These are phyloP conservation scores for Planococcus citri DNA, from an alignment of 1,140 invertebrate species.

Conservation along the genomic window DNA sequence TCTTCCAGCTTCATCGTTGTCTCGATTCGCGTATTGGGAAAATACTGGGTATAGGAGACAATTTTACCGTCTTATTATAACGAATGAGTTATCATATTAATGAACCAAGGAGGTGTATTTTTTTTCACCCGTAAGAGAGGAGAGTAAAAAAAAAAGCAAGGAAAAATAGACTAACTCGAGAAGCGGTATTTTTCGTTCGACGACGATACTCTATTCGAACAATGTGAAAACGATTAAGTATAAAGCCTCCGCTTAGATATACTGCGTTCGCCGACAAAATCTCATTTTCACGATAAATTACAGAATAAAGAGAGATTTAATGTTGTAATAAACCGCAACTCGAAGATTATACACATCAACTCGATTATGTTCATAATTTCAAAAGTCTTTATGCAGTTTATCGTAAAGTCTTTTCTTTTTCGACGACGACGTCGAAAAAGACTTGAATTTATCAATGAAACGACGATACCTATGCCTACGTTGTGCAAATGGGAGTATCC, in stretches of 20 bases:
- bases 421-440: no score
- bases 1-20: not conserved
- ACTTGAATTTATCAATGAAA: no score
- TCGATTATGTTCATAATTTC: not conserved
- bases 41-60: not conserved
- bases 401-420: no score
- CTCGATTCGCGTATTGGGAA: not conserved
- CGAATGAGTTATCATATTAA: conserved; percentile 4
- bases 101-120: not conserved
- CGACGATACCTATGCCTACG: no score
- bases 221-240: not conserved
- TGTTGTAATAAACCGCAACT: not conserved
- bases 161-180: not conserved
- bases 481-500: no score
- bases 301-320: not conserved
- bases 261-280: not conserved
- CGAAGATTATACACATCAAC: not conserved
- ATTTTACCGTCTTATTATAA: not conserved
- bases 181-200: not conserved
- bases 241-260: no score
- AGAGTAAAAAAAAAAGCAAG: no score
- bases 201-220: not conserved
- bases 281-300: not conserved
- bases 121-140: no score
- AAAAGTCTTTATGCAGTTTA: not conserved